Conservation (phyloP, 1,140 invertebrate species). For the Lordiphosa clarofinis region DNA sequence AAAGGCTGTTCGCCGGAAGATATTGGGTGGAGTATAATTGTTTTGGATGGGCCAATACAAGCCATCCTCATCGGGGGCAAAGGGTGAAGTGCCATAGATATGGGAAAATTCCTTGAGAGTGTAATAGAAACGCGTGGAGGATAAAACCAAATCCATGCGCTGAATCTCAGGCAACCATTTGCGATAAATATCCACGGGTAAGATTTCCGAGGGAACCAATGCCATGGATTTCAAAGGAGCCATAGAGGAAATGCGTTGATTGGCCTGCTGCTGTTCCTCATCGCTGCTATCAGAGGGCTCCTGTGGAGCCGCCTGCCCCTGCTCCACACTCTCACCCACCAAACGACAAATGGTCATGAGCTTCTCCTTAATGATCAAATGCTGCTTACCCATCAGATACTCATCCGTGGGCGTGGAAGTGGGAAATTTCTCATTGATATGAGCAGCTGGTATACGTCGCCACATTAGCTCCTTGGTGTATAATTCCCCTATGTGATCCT, state of each 20-base stretch:
- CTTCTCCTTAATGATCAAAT: constrained; percentile 69
- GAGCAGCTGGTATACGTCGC: constrained; percentile 48
- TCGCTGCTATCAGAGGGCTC: background rate
- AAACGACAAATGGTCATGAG: constrained; percentile 32
- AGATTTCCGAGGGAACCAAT: background rate
- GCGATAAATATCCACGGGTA: constrained; percentile 38
- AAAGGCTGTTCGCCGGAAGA: constrained; percentile 55
- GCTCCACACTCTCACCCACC: constrained; percentile 17
- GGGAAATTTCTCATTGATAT: constrained; percentile 71
- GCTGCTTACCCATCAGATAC: constrained; percentile 68
- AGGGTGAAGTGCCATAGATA: constrained; percentile 44
- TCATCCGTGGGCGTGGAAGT: constrained; percentile 59
- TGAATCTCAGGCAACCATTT: constrained; percentile 63
- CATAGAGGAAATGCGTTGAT: too few relatives aligned
- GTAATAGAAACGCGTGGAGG: constrained; percentile 56
- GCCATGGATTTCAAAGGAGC: background rate
- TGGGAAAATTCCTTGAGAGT: constrained; percentile 34
- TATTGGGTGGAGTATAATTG: constrained; percentile 55
- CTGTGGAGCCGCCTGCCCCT: background rate
- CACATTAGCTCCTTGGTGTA: constrained; percentile 50
- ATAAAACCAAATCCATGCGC: constrained; percentile 65
- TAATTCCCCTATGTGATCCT: constrained; percentile 59
- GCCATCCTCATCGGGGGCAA: constrained; percentile 45
- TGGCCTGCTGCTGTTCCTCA: background rate
- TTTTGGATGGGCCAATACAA: constrained; percentile 62